These are phyloP conservation scores for Tetranychus urticae DNA, from an alignment of 1,140 invertebrate species.

Conservation along the genomic window DNA sequence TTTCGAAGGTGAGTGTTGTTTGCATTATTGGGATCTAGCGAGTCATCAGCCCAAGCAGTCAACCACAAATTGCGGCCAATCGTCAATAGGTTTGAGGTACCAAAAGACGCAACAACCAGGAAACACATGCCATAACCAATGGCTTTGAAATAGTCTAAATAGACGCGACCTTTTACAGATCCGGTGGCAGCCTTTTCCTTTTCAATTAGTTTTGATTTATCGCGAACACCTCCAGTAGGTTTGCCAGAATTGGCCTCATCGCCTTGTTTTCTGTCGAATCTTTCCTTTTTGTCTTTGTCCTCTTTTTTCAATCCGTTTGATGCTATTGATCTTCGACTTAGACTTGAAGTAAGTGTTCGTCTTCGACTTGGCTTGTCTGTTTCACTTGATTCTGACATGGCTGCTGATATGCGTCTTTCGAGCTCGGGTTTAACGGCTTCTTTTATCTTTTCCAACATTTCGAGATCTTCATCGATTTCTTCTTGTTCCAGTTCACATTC, in stretches of 20 bases:
- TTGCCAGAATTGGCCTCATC: neutral
- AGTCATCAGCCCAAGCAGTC: constrained; percentile 18
- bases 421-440: constrained; percentile 41
- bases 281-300: neutral
- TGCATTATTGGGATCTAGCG: constrained; percentile 5
- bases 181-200: constrained; percentile 26
- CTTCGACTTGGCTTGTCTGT: neutral
- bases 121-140: neutral
- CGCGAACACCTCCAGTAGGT: neutral
- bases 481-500: neutral
- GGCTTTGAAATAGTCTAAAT: constrained; percentile 2
- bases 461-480: constrained; percentile 12
- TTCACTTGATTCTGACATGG: constrained; percentile 26
- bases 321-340: neutral
- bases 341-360: neutral
- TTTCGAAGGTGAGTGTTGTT: constrained; percentile 33
- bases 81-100: constrained; percentile 13
- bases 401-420: constrained; percentile 39
- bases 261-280: neutral
- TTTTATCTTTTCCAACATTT: constrained; percentile 33
- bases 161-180: constrained; percentile 1
- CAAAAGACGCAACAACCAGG: neutral
- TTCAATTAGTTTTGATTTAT: constrained; percentile 47
- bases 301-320: neutral
- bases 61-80: constrained; percentile 20